These are phyloP conservation scores for Lycophotia porphyrea DNA, from an alignment of 2,888 invertebrate species.

Conservation along the genomic window DNA sequence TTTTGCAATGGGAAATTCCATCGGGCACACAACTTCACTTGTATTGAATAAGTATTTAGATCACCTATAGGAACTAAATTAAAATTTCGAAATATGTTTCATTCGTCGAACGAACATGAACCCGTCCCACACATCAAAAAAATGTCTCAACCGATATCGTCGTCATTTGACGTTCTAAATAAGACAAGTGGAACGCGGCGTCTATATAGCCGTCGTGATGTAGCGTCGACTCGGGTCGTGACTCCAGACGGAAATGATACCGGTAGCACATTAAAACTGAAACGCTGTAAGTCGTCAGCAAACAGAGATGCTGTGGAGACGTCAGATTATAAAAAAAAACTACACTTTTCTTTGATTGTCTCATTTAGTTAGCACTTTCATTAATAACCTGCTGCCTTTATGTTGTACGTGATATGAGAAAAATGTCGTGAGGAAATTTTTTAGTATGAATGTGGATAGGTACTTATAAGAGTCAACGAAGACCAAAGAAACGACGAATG, in stretches of 20 bases:
- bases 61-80: not conserved
- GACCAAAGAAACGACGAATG: too few species aligned
- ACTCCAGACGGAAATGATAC: constrained; percentile 70
- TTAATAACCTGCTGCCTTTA: not conserved
- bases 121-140: constrained; percentile 17
- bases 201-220: constrained; percentile 48
- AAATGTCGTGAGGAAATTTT: too few species aligned
- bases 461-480: too few species aligned
- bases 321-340: not conserved
- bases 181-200: constrained; percentile 60
- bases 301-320: constrained; percentile 22
- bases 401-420: too few species aligned
- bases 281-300: constrained; percentile 26
- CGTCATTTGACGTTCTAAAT: constrained; percentile 66
- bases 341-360: not conserved
- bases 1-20: not conserved
- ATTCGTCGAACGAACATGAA: constrained; percentile 29
- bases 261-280: constrained; percentile 45
- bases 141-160: constrained; percentile 27
- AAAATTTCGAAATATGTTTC: not conserved
- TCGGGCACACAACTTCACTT: not conserved
- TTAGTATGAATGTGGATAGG: too few species aligned
- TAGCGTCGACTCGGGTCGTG: constrained; percentile 49
- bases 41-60: not conserved
- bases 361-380: not conserved